A percentile compares a stretch with the other conserved stretches of the same genome.
Conservation (phyloP, 2,113 vertebrate species). For the Ptyas mucosa region DNA sequence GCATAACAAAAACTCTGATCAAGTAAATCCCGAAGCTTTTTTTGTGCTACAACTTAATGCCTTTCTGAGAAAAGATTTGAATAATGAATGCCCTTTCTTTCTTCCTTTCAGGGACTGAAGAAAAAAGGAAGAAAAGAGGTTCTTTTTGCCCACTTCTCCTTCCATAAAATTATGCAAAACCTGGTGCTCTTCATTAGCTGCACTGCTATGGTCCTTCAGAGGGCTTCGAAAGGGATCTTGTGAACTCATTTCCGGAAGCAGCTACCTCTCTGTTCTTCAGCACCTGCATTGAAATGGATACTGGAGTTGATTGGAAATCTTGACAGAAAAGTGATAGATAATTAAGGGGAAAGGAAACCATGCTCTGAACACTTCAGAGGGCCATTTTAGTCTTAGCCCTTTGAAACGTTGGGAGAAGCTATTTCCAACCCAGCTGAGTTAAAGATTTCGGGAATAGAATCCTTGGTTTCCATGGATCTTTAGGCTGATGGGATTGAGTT, state of each 20-base stretch:
- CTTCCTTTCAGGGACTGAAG: constrained; percentile 44
- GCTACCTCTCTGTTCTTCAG: background rate
- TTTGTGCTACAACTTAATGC: constrained; percentile 14
- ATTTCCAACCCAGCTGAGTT: constrained; percentile 14
- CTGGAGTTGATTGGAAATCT: background rate
- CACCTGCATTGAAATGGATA: background rate
- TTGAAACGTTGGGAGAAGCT: background rate
- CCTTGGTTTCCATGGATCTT: constrained; percentile 52
- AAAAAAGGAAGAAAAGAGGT: constrained; percentile 47
- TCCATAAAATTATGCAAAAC: constrained; percentile 46
- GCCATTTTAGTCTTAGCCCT: background rate
- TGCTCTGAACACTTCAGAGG: constrained; percentile 10
- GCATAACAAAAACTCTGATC: constrained; percentile 19
- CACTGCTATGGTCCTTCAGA: background rate
- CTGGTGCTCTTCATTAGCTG: background rate
- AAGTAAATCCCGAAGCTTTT: constrained; percentile 25
- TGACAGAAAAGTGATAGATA: constrained; percentile 22
- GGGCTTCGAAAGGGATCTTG: constrained; percentile 22
- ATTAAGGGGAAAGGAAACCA: constrained; percentile 8
- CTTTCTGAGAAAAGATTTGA: constrained; percentile 27
- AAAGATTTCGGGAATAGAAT: constrained; percentile 21
- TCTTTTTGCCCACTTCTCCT: accelerated
- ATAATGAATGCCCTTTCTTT: constrained; percentile 12
- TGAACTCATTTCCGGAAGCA: background rate
- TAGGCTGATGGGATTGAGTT: constrained; percentile 32